Conservation (phyloP, 2,797 vertebrate genomes). For the Megalops cyprinoides region DNA sequence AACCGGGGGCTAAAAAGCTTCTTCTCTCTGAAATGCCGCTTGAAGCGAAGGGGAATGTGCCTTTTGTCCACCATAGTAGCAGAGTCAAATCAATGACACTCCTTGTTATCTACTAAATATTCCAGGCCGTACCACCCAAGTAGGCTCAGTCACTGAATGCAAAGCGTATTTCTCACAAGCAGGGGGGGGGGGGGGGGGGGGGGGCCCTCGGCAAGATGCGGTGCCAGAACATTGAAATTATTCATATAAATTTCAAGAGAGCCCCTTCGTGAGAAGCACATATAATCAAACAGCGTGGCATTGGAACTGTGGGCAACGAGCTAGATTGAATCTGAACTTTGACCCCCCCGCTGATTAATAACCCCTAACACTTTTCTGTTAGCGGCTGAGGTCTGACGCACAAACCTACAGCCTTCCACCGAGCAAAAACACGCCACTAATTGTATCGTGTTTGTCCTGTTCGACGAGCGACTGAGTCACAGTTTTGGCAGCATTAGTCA, state of each 20-base stretch:
- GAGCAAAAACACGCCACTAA: not conserved
- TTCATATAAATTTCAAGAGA: not conserved
- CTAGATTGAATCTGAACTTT: not conserved
- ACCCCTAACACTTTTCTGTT: not conserved
- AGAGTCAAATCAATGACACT: not conserved
- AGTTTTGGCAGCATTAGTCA: not conserved
- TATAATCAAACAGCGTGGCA: not conserved
- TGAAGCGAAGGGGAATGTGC: too few relatives aligned
- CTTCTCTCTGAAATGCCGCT: not conserved
- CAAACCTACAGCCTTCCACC: not conserved
- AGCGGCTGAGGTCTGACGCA: not conserved
- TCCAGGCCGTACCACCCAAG: not conserved
- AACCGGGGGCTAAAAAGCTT: too few relatives aligned
- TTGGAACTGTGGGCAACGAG: not conserved
- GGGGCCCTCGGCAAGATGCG: not conserved
- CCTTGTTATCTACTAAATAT: not conserved
- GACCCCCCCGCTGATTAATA: not conserved
- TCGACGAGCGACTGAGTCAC: not conserved
- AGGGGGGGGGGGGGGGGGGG: not conserved
- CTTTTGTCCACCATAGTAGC: not conserved
- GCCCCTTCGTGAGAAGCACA: not conserved
- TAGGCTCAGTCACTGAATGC: not conserved
- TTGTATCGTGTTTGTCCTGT: not conserved
- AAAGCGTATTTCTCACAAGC: not conserved
- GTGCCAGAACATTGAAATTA: not conserved